Evolutionary conservation across 2,888 invertebrate species (phyloP), one percentile per base, ranked within the genome.

Genomic region (Endomychus coccineus): DNA sequence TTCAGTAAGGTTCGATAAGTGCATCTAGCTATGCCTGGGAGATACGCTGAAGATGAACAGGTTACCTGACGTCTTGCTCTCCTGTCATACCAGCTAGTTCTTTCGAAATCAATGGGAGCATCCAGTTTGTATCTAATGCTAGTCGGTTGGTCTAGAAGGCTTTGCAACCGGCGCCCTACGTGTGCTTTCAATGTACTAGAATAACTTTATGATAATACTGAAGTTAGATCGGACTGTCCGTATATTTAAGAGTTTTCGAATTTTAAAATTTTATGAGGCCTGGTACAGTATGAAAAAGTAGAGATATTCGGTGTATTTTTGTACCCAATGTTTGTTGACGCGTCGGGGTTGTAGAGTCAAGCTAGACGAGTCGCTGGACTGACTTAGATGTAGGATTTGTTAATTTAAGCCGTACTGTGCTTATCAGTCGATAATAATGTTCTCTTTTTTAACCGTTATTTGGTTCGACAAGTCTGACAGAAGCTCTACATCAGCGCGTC

Each of bases 101-200:
- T n/a, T n/a, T n/a, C n/a, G n/a, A n/a, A n/a, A n/a, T n/a, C n/a
- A n/a, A n/a, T n/a, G n/a, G n/a, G n/a, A n/a, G n/a, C n/a, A n/a
- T n/a, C n/a, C n/a, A n/a, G n/a, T n/a, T n/a, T n/a, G n/a, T n/a
- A n/a, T n/a, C n/a, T n/a, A n/a, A n/a, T n/a, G n/a, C n/a, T n/a
- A n/a, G n/a, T n/a, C n/a, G n/a, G n/a, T n/a, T n/a, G n/a, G n/a
- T n/a, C n/a, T n/a, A n/a, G n/a, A n/a, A n/a, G n/a, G n/a, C n/a
- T n/a, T n/a, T n/a, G n/a, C n/a, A n/a, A n/a, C n/a, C n/a, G n/a
- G n/a, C n/a, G n/a, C 34, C 51, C 55, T 60, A 58, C 59, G 58
- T 64, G 66, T 66, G 67, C 67, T 67, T 66, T 66, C 65, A 63
- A 56, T 66, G 66, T 65, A 56, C 56, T 64, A 64, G 63, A 57